Conservation (phyloP, 1,140 invertebrate genomes). For the Ptiloglossa arizonensis region DNA sequence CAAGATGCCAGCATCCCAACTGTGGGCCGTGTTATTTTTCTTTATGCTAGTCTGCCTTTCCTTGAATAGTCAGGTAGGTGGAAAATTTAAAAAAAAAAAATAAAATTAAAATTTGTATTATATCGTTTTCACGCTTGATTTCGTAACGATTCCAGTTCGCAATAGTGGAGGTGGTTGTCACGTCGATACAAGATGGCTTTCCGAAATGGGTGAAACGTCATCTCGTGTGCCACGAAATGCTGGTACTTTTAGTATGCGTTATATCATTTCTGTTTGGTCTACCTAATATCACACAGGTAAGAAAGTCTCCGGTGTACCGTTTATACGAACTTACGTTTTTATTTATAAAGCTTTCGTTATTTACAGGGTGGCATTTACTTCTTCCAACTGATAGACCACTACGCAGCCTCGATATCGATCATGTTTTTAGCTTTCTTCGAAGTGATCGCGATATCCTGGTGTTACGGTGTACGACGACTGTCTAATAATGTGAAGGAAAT, state of each 20-base stretch:
- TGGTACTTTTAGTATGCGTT: conserved; percentile 91
- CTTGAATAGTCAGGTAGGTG: conserved; percentile 93
- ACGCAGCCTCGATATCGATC: conserved; percentile 93
- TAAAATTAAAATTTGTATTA: too few species aligned
- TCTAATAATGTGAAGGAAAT: conserved; percentile 93
- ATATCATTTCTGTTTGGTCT: conserved; percentile 92
- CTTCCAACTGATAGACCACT: conserved; percentile 96
- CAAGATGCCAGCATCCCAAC: conserved; percentile 92
- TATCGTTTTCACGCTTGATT: too few species aligned
- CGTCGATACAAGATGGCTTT: conserved; percentile 95
- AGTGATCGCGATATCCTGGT: conserved; percentile 94
- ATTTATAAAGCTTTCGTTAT: neutral
- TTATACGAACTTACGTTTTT: neutral
- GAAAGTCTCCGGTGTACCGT: neutral
- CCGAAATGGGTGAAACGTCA: conserved; percentile 90
- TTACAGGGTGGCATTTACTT: conserved; percentile 94
- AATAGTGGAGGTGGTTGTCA: conserved; percentile 95
- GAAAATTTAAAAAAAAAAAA: too few species aligned
- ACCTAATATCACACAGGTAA: conserved; percentile 91
- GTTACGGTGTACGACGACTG: conserved; percentile 92
- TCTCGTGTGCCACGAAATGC: conserved; percentile 92
- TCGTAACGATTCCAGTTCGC: conserved; percentile 90
- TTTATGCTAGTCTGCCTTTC: conserved; percentile 94
- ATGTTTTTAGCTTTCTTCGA: conserved; percentile 97
- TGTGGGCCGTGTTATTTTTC: conserved; percentile 95